Percentiles rank a stretch among this genome's conserved stretches.
These are phyloP conservation scores for Melanogrammus aeglefinus DNA, from an alignment of 2,797 vertebrate genomes.

Conservation along the genomic window DNA sequence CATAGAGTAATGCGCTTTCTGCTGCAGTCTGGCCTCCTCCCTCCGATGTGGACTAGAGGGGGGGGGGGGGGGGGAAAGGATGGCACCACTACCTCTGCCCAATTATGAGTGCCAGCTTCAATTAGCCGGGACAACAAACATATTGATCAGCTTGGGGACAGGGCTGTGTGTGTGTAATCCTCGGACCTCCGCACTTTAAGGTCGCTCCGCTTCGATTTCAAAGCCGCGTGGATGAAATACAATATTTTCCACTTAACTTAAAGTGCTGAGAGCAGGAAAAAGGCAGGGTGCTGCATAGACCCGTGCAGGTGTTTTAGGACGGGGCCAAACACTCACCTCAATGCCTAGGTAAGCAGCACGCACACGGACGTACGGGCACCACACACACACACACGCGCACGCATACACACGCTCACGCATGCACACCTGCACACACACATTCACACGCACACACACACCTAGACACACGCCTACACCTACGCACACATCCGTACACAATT, in stretches of 20 bases:
- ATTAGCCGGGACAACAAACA: slow-evolving; percentile 60
- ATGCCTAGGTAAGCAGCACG: background rate
- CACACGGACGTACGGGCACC: background rate
- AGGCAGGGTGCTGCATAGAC: too few species aligned
- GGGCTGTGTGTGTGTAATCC: slow-evolving; percentile 10
- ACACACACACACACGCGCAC: too few species aligned
- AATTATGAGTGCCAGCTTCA: slow-evolving; percentile 65
- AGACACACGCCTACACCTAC: too few species aligned
- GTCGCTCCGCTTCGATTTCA: slow-evolving; percentile 25
- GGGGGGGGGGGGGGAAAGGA: too few species aligned
- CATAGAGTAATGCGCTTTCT: slow-evolving; percentile 33
- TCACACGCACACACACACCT: background rate
- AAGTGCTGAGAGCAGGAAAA: too few species aligned
- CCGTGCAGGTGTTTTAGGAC: background rate
- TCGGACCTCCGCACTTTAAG: slow-evolving; percentile 37
- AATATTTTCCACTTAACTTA: too few species aligned
- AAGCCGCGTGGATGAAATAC: too few species aligned
- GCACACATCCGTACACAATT: background rate
- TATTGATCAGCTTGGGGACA: slow-evolving; percentile 57
- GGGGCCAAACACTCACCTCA: background rate
- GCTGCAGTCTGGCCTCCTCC: slow-evolving; percentile 36
- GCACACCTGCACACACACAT: background rate
- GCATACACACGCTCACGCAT: too few species aligned
- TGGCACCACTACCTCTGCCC: slow-evolving; percentile 32
- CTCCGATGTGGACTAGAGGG: slow-evolving; percentile 46